Percentiles rank a stretch among this genome's conserved stretches.
Evolutionary conservation across 2,113 vertebrate species (phyloP).

Genomic region (Paracanthobrama guichenoti): DNA sequence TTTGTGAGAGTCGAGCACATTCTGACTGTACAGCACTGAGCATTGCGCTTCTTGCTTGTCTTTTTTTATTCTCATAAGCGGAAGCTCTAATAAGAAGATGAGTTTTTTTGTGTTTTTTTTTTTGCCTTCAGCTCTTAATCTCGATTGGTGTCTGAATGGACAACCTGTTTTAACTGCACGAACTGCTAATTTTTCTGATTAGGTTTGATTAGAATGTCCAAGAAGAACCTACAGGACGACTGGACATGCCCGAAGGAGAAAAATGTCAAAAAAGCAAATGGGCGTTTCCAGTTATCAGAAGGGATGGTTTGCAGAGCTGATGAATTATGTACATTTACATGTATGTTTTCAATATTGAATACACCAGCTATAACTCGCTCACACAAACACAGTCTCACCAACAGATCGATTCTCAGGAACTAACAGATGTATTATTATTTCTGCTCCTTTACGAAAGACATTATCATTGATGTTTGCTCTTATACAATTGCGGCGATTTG

Average conservation of each 20-base stretch:
- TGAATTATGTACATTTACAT: conserved; percentile 35
- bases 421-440: conserved; percentile 57
- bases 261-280: not conserved
- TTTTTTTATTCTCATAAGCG: not conserved
- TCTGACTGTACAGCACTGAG: conserved; percentile 15
- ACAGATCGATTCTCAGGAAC: conserved; percentile 74
- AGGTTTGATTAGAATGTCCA: not conserved
- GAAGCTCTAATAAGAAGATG: not conserved
- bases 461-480: conserved; percentile 63
- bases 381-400: conserved; percentile 42
- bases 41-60: not conserved
- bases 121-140: not conserved
- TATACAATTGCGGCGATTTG: conserved; percentile 59
- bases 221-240: not conserved
- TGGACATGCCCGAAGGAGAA: not conserved
- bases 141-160: conserved; percentile 1
- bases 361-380: conserved; percentile 52
- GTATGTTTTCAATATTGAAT: conserved; percentile 41
- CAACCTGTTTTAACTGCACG: not conserved
- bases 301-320: conserved; percentile 20
- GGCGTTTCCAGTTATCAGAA: not conserved
- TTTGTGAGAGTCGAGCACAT: conserved; percentile 30
- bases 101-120: conserved; percentile 1
- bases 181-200: not conserved
- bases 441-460: conserved; percentile 57